Evolutionary conservation across 2,113 vertebrate genomes (phyloP), one percentile per base, ranked within the genome.

Genomic region (Chloropsis cyanopogon): DNA sequence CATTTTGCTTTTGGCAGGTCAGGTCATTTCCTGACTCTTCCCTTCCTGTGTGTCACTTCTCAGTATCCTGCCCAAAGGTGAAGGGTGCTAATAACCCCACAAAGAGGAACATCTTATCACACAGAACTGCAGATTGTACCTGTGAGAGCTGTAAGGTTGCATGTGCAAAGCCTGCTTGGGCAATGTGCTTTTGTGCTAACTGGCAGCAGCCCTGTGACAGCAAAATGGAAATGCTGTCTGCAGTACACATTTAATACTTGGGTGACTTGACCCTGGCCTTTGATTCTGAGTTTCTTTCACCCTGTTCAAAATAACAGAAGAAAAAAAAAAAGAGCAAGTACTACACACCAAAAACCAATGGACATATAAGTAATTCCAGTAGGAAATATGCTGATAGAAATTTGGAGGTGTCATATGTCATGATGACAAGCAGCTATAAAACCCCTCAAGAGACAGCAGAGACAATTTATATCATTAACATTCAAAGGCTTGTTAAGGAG

Each of bases 201-300:
- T 77, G 91, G 33, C 78, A 92, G 72, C 42, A 84, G 42, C 69
- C 79, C 66, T 88, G 76, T 78, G 75, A 41, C 25, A 64, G n/a
- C 73, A 68, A 79, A 93, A 73, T 64, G 71, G n/a, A 85, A 94
- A 60, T n/a, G 12, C 15, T 68, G 23, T 70, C 46, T 82, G 85
- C 75, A 57, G 63, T 2, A 2, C 28, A 44, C 17, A 13, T 54
- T 64, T 53, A 22, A 6, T 83, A 66, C 35, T 54, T 69, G 53
- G 49, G 12, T 8, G 8, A 61, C 28, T 84, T 82, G 71, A 90
- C 73, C 68, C 64, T 71, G 37, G 31, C 53, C 44, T 94, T 94
- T 81, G 21, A 23, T 91, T 91, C 75, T 66, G 71, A 61, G 71
- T 76, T 92, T 65, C 46, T 64, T 73, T 92, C 52, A n/a, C 50